Conservation (phyloP, 1,140 invertebrate genomes). For the Hyposmocoma kahamanoa region DNA sequence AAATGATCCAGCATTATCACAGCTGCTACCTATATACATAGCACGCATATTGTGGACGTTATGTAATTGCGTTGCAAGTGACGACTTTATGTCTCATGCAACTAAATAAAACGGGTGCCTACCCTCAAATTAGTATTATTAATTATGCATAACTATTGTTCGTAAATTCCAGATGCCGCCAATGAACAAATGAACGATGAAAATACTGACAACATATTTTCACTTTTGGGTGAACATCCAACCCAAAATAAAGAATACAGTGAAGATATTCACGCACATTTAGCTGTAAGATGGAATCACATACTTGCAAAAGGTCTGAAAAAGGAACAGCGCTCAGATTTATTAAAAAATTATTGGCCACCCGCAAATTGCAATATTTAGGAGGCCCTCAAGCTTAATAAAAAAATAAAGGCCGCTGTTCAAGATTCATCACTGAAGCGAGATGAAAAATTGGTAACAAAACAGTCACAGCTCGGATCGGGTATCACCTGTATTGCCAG, state of each 20-base stretch:
- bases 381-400: background rate
- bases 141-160: background rate
- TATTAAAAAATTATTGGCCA: background rate
- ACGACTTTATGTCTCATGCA: background rate
- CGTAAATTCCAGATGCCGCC: too few species aligned
- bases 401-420: background rate
- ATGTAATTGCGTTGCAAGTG: background rate
- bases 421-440: background rate
- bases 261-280: background rate
- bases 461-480: background rate
- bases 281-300: background rate
- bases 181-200: too few species aligned
- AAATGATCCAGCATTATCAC: too few species aligned
- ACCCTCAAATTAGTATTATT: background rate
- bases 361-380: background rate
- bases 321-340: background rate
- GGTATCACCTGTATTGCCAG: background rate
- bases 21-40: too few species aligned
- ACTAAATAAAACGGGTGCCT: too few species aligned
- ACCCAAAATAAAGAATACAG: background rate
- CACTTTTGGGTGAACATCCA: background rate
- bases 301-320: background rate
- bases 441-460: background rate
- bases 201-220: background rate
- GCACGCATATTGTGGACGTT: too few species aligned